Base-by-base conservation (phyloP, 1,140 invertebrate genomes). In the Branchinecta lindahli region DNA sequence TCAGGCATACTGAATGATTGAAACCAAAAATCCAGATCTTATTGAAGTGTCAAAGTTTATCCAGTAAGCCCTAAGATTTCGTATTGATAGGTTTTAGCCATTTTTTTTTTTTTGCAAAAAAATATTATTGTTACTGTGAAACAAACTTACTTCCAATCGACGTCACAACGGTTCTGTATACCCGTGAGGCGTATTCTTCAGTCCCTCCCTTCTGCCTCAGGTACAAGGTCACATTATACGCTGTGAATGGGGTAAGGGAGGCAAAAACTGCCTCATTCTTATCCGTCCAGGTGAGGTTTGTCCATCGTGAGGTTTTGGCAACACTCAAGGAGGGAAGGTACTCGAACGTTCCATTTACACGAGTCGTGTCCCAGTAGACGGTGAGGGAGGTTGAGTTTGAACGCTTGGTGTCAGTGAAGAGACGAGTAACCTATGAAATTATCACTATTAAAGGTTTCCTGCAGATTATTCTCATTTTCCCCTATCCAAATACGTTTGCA, bases 221-320 rank as follows among this genome's bases (percentile, higher is more conserved):
- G 75, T 87, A 91, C 8, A 92, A 85, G 0, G 88, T 90, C 66
- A 91, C 79, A 74, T 90, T 89, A 75, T 92, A 92, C 0, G 79
- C 76, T 0, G 88, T 90, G 73, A 80, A 88, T 0, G 90, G 85
- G 71, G 83, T 79, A 3, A 92, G 78, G 70, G 83, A 77, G 0
- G 78, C 83, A 74, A 92, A 89, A 69, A 79, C 81, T 75, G 82
- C 84, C 20, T 79, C 77, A 4, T 75, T 80, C 4, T 79, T 77
- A 8, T 81, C 77, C 61, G 79, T 83, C 86, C 85, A 87, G 4
- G 73, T 73, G 46, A 52, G 66, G 45, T 75, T 74, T 69, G 46
- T 66, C 73, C 74, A 75, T 12, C 69, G 69, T 69, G 61, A 68
- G 0, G 77, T 73, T 21, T 76, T 75, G 5, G 75, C 71, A 74